phyloP scores from a whole-genome alignment of 2,113 vertebrate species.

The Burhinus bistriatus region DNA sequence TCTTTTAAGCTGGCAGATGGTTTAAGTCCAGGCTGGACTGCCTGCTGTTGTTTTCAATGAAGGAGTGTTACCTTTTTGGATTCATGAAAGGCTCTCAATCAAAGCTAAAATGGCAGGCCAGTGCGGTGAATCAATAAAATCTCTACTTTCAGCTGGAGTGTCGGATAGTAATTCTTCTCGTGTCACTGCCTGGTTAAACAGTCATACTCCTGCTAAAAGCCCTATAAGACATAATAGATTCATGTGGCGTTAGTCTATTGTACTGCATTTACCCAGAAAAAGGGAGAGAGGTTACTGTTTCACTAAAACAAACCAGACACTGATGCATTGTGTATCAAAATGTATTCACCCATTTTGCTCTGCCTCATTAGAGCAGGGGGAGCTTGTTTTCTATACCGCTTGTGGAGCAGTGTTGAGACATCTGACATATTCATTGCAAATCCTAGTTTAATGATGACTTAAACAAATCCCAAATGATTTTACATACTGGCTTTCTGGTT shows the following conservation, averaged over 20 bases:
- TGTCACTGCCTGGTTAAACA: slow-evolving; percentile 85
- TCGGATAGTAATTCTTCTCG: slow-evolving; percentile 80
- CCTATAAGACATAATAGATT: slow-evolving; percentile 80
- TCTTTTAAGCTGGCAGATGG: slow-evolving; percentile 81
- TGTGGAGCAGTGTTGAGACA: slow-evolving; percentile 52
- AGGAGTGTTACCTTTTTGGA: slow-evolving; percentile 81
- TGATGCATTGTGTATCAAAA: slow-evolving; percentile 75
- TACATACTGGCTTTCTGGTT: slow-evolving; percentile 39
- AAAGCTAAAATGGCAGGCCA: slow-evolving; percentile 80
- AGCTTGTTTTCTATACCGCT: slow-evolving; percentile 38
- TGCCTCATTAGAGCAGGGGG: slow-evolving; percentile 58
- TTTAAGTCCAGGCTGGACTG: slow-evolving; percentile 68
- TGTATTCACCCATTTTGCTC: slow-evolving; percentile 74
- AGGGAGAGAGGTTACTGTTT: slow-evolving; percentile 73
- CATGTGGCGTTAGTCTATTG: slow-evolving; percentile 80
- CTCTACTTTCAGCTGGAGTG: slow-evolving; percentile 81
- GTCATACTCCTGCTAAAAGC: slow-evolving; percentile 77
- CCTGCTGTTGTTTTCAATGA: slow-evolving; percentile 80
- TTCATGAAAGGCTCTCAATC: slow-evolving; percentile 81
- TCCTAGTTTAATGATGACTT: slow-evolving; percentile 45
- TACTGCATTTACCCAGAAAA: slow-evolving; percentile 77
- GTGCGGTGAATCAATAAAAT: slow-evolving; percentile 82
- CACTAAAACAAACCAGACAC: slow-evolving; percentile 79
- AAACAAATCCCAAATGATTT: slow-evolving; percentile 42
- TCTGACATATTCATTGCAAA: slow-evolving; percentile 59